Conservation (phyloP, 2,797 vertebrate genomes). For the Malurus leucopterus region DNA sequence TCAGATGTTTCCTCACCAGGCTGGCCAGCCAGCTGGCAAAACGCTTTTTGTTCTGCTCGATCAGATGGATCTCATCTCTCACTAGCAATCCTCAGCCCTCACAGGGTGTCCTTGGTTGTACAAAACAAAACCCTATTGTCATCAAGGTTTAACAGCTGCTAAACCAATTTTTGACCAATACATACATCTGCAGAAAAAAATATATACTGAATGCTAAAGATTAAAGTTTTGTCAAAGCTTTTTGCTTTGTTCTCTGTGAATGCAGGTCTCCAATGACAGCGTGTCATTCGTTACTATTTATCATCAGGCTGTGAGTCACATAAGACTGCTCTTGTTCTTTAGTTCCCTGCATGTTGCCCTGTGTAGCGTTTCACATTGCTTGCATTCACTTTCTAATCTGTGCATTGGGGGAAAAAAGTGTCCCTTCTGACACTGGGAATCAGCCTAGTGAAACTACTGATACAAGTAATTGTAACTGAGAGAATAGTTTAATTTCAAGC, state of each 20-base stretch:
- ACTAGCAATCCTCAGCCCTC: background rate
- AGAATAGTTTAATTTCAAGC: background rate
- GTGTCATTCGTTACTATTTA: background rate
- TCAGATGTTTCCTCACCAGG: background rate
- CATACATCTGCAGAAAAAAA: background rate
- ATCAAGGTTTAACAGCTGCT: background rate
- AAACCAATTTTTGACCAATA: background rate
- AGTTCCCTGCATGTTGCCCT: background rate
- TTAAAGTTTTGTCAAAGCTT: background rate
- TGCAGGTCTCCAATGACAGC: background rate
- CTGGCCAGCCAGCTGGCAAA: background rate
- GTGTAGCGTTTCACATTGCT: background rate
- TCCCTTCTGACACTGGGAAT: background rate
- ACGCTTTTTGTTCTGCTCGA: background rate
- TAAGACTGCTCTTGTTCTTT: background rate
- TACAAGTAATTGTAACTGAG: background rate
- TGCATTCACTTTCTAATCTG: background rate
- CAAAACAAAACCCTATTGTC: background rate
- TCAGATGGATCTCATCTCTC: background rate
- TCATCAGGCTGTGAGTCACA: background rate
- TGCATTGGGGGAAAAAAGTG: background rate
- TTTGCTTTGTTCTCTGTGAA: background rate
- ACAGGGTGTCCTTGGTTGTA: background rate
- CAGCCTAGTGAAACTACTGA: background rate
- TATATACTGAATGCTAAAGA: background rate